phyloP scores from a whole-genome alignment of 1,140 invertebrate genomes.

The Drosophila pachea region DNA sequence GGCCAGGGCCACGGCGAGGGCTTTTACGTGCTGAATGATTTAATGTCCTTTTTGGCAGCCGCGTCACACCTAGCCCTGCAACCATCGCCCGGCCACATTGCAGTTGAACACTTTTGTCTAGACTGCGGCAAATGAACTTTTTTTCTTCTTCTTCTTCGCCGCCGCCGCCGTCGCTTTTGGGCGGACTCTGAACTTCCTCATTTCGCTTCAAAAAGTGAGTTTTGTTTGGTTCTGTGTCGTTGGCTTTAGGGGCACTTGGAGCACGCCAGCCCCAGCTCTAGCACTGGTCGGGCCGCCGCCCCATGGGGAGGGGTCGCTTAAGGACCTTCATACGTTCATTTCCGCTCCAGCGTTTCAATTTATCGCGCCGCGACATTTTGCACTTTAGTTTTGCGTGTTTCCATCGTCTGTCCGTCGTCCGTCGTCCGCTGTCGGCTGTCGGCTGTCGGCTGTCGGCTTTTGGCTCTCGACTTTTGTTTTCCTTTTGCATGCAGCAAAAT shows the following conservation, averaged over 20 bases:
- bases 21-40: slow-evolving; percentile 70
- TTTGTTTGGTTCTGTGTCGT: slow-evolving; percentile 40
- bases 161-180: too few relatives aligned
- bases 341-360: slow-evolving; percentile 60
- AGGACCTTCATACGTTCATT: slow-evolving; percentile 61
- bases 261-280: slow-evolving; percentile 14
- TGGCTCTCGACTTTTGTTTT: slow-evolving; percentile 27
- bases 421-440: slow-evolving; percentile 2
- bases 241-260: slow-evolving; percentile 9
- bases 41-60: slow-evolving; percentile 75
- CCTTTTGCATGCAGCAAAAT: slow-evolving; percentile 54
- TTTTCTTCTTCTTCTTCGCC: slow-evolving; percentile 37
- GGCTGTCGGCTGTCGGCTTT: slow-evolving; percentile 20
- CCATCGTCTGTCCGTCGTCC: slow-evolving; percentile 8
- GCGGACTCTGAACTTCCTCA: too few relatives aligned
- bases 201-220: slow-evolving; percentile 64
- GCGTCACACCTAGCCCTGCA: slow-evolving; percentile 34
- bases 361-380: slow-evolving; percentile 73
- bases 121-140: slow-evolving; percentile 73
- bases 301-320: slow-evolving; percentile 32
- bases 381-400: slow-evolving; percentile 58
- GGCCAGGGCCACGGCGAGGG: slow-evolving; percentile 15
- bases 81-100: slow-evolving; percentile 19
- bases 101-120: slow-evolving; percentile 69
- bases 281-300: too few relatives aligned